Evolutionary conservation across 1,140 invertebrate genomes (phyloP), one percentile per base, ranked within the genome.

Genomic region (Dendrolimus punctatus): DNA sequence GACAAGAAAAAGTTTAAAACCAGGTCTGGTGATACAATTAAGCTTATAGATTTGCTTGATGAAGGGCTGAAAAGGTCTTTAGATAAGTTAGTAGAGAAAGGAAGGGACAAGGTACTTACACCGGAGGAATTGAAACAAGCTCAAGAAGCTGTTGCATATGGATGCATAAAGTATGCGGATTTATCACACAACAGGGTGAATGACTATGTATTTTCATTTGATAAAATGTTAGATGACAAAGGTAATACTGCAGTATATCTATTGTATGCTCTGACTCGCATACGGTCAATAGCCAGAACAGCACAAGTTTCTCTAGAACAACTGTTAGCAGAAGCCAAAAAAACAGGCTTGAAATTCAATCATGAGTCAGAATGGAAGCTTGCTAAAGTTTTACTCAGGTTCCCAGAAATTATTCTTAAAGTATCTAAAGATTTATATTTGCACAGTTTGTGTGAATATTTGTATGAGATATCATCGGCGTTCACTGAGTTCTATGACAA

Each of bases 1-100:
- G 98, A 99, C 88, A 98, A 95, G 79, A 99, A 99, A 78, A 99
- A 99, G 84, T 99, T 99, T 73, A 99, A 99, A 88, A 99, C 98
- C 1, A 90, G 99, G 51, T 99, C 98, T 39, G 98, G 98, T 5
- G 98, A 99, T 62, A 98, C 97, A 6, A 93, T 99, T 0, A 92
- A 95, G 62, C 87, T 99, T 0, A 89, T 90, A 6, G 95, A 99
- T 66, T 88, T 99, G n/a, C 86, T 99, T 5, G 94, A 99, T 74
- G 98, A 99, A 91, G 98, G 97, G 48, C 75, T 99, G 36, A 94
- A 92, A 59, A 89, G 96, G 54, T 90, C 97, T 6, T 80, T 93
- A 52, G 93, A 95, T 46, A 99, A 98, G 77, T 86, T 99, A 6
- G 88, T 91, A 55, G 97, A 99, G 72, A 99, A 99, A 68, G 96